Evolutionary conservation across 2,797 vertebrate species (phyloP).

Genomic region (Coilia nasus): DNA sequence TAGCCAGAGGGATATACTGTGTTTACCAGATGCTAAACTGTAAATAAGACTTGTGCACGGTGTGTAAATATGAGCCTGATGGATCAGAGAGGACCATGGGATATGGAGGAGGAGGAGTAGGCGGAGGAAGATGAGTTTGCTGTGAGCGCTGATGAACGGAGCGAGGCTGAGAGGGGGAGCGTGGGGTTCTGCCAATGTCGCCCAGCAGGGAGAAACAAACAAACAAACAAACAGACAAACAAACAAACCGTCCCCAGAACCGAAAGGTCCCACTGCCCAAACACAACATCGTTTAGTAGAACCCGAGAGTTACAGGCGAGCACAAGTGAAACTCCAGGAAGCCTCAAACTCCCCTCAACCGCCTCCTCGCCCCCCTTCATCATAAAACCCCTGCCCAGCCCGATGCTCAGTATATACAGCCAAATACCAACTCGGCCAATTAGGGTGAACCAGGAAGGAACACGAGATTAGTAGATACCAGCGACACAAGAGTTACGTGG

Average conservation of each 20-base stretch:
- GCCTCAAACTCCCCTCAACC: neutral
- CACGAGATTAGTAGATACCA: neutral
- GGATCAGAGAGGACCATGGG: neutral
- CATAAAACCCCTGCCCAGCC: conserved; percentile 36
- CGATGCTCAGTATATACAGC: conserved; percentile 44
- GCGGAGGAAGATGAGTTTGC: neutral
- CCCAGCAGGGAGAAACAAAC: neutral
- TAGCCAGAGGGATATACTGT: conserved; percentile 18
- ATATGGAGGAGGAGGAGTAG: neutral
- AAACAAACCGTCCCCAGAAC: neutral
- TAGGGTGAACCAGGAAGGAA: conserved; percentile 15
- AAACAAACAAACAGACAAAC: neutral
- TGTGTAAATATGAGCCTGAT: neutral
- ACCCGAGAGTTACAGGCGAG: conserved; percentile 7
- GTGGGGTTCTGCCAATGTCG: neutral
- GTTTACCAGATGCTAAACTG: neutral
- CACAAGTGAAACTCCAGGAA: conserved; percentile 16
- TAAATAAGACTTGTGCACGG: conserved; percentile 10
- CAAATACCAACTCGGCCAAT: conserved; percentile 52
- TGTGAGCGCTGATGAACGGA: neutral
- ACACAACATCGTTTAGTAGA: conserved; percentile 9
- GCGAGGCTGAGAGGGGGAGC: neutral
- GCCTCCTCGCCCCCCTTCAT: conserved; percentile 18
- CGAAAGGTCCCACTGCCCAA: conserved; percentile 2
- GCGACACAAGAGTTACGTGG: neutral